Conservation (phyloP, 2,113 vertebrate species). For the Lampris incognitus region DNA sequence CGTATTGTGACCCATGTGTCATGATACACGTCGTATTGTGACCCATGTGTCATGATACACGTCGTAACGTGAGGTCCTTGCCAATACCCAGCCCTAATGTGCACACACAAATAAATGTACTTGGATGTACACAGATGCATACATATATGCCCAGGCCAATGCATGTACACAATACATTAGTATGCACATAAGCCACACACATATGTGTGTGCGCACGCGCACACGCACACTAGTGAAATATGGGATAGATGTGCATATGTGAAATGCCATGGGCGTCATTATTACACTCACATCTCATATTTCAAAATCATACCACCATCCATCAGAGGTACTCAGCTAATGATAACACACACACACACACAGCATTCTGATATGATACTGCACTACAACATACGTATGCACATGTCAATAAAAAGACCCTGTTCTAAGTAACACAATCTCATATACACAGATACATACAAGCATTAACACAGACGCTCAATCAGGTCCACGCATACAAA, state of each 20-base stretch:
- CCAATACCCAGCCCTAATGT: too few species aligned
- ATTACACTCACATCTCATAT: conserved; percentile 59
- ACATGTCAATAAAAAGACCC: conserved; percentile 7
- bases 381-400: neutral
- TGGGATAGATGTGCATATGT: conserved; percentile 47
- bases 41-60: too few species aligned
- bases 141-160: neutral
- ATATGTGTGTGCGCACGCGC: conserved; percentile 9
- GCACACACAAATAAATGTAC: conserved; percentile 11
- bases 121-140: neutral
- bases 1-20: too few species aligned
- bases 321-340: conserved; percentile 56
- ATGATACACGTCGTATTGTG: too few species aligned
- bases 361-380: neutral
- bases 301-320: conserved; percentile 60
- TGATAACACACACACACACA: conserved; percentile 35
- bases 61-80: too few species aligned
- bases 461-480: conserved; percentile 20
- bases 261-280: conserved; percentile 67
- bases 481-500: conserved; percentile 41
- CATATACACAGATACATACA: conserved; percentile 4
- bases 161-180: neutral
- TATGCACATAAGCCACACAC: neutral
- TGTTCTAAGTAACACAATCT: neutral
- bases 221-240: conserved; percentile 8